These are phyloP conservation scores for Drosophila paulistorum DNA, from an alignment of 1,140 invertebrate species.

Conservation along the genomic window DNA sequence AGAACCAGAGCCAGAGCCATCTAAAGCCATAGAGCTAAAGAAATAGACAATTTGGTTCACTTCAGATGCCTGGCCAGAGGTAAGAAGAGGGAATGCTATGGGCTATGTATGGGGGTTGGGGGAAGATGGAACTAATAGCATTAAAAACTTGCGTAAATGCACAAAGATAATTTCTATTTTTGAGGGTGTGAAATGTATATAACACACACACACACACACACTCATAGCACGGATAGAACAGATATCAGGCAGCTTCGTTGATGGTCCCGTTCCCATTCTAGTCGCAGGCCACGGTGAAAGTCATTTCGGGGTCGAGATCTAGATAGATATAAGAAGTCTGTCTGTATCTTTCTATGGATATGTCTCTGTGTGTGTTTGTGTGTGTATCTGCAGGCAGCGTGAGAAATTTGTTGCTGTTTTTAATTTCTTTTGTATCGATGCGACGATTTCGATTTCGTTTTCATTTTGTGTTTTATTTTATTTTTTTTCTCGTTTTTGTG, in stretches of 20 bases:
- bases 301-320: conserved; percentile 68
- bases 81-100: conserved; percentile 14
- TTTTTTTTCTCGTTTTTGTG: not conserved
- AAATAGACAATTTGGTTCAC: conserved; percentile 72
- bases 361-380: not conserved
- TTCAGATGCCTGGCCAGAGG: conserved; percentile 48
- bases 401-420: conserved; percentile 76
- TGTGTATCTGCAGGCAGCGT: conserved; percentile 51
- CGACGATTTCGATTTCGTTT: conserved; percentile 55
- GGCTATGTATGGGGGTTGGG: conserved; percentile 26
- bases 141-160: conserved; percentile 81
- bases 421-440: conserved; percentile 71
- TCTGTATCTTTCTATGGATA: conserved; percentile 11
- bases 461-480: conserved; percentile 32
- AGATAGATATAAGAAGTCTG: conserved; percentile 41
- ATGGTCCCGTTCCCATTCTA: not conserved
- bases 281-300: conserved; percentile 53
- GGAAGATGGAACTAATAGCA: conserved; percentile 80
- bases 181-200: conserved; percentile 77
- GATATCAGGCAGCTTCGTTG: conserved; percentile 10
- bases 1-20: conserved; percentile 17
- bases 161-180: conserved; percentile 81
- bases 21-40: conserved; percentile 20
- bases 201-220: conserved; percentile 41
- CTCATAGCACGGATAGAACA: conserved; percentile 4